Evolutionary conservation across 2,113 vertebrate genomes (phyloP).

Genomic region (Alosa alosa): DNA sequence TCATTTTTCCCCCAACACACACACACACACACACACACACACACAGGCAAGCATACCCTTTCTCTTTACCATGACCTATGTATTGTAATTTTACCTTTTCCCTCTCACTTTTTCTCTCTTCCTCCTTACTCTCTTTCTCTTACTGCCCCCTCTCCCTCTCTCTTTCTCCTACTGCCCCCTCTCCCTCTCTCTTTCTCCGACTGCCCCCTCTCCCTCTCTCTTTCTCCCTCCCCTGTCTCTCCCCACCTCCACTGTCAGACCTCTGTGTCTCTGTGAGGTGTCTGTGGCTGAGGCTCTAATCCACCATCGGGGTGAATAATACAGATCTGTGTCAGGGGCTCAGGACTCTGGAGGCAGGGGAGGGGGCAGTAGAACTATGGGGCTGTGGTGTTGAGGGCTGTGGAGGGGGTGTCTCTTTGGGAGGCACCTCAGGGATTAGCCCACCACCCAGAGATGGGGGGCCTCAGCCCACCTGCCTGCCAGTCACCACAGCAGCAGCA

Average conservation of each 20-base stretch:
- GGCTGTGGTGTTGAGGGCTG: slow-evolving; percentile 28
- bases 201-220: not conserved
- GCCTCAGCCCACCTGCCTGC: too few relatives aligned
- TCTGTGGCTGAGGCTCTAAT: slow-evolving; percentile 40
- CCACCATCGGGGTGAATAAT: slow-evolving; percentile 48
- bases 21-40: not conserved
- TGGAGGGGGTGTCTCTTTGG: slow-evolving; percentile 41
- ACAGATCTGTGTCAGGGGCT: slow-evolving; percentile 37
- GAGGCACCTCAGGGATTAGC: slow-evolving; percentile 58
- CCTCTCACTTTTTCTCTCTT: not conserved
- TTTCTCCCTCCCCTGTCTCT: not conserved
- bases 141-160: not conserved
- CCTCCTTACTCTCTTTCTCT: not conserved
- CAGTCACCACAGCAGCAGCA: not conserved
- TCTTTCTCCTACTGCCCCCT: not conserved
- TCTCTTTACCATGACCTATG: too few relatives aligned
- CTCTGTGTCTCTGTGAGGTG: not conserved
- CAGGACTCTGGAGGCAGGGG: slow-evolving; percentile 26
- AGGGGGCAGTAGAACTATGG: too few relatives aligned
- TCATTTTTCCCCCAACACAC: not conserved
- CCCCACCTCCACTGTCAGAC: not conserved
- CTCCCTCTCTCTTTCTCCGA: not conserved
- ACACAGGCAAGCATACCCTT: too few relatives aligned
- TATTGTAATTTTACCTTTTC: too few relatives aligned
- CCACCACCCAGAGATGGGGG: slow-evolving; percentile 2